Evolutionary conservation across 2,797 vertebrate genomes (phyloP), one percentile per base, ranked within the genome.

Genomic region (Mionectes olivaceus): DNA sequence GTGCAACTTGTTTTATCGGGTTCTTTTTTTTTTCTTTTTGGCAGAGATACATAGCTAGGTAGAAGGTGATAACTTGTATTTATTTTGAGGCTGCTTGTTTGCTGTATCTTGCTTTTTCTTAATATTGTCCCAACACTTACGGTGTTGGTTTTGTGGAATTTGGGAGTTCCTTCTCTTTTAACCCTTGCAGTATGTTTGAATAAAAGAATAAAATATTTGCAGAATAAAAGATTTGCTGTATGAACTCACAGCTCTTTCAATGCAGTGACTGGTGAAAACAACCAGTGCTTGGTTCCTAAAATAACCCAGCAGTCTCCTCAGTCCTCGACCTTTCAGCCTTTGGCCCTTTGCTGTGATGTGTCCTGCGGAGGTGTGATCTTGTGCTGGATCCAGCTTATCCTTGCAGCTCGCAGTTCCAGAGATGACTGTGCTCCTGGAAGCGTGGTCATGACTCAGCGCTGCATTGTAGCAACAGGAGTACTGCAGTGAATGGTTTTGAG

Each of bases 1-100:
- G 63, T 28, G 44, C 32, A 87, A 39, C 83, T 95, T 94, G 74
- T 87, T 93, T 87, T 82, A 67, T 95, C 41, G 44, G 24, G 24
- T 79, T 84, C 2, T 46, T 77, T 71, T 59, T 83, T 28, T 59
- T 76, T 37, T 60, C 23, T 59, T 88, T 68, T 39, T 89, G 70
- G 16, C 37, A 87, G 52, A 67, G 21, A 19, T 52, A n/a, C 4
- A 13, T 56, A 74, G 44, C 64, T 85, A 47, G 16, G 49, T 83
- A 64, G 49, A 84, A 84, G 35, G 19, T 92, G 83, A 19, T 83
- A 82, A 74, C 23, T 74, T 79, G 12, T 60, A 27, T 23, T 67
- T 22, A 5, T 88, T 84, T 68, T 57, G 46, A 80, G 39, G 46
- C 35, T 47, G n/a, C 30, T 70, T 78, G 23, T 89, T 81, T 79